Evolutionary conservation across 1,140 invertebrate genomes (phyloP).

Genomic region (Calliopsis andreniformis): DNA sequence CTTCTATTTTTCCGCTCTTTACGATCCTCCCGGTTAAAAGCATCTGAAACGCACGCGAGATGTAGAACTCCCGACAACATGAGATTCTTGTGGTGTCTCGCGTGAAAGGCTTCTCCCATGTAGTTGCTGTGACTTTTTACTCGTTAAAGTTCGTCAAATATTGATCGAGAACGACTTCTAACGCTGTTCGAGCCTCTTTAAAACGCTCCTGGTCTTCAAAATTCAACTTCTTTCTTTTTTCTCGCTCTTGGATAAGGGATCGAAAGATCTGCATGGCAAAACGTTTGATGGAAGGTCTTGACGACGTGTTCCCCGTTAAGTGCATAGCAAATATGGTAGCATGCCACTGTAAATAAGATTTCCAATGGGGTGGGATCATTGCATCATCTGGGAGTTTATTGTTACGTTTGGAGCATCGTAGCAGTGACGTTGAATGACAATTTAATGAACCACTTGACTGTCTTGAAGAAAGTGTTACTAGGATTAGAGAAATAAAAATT

Average conservation of each 20-base stretch:
- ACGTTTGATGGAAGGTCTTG: neutral
- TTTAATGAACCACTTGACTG: neutral
- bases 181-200: neutral
- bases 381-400: neutral
- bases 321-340: conserved; percentile 28
- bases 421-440: neutral
- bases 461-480: neutral
- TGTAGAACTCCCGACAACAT: conserved; percentile 16
- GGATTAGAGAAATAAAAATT: too few relatives aligned
- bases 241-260: neutral
- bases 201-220: neutral
- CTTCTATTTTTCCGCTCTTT: neutral
- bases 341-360: conserved; percentile 12
- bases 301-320: neutral
- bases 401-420: neutral
- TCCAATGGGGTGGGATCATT: neutral
- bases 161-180: conserved; percentile 11
- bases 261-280: neutral
- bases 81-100: conserved; percentile 31
- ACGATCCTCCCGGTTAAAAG: conserved; percentile 22
- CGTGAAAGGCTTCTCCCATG: conserved; percentile 29
- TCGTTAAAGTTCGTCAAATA: conserved; percentile 6
- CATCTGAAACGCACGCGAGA: conserved; percentile 16
- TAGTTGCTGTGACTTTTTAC: neutral
- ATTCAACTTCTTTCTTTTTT: neutral